Evolutionary conservation across 2,113 vertebrate genomes (phyloP).

Genomic region (Callocephalon fimbriatum): DNA sequence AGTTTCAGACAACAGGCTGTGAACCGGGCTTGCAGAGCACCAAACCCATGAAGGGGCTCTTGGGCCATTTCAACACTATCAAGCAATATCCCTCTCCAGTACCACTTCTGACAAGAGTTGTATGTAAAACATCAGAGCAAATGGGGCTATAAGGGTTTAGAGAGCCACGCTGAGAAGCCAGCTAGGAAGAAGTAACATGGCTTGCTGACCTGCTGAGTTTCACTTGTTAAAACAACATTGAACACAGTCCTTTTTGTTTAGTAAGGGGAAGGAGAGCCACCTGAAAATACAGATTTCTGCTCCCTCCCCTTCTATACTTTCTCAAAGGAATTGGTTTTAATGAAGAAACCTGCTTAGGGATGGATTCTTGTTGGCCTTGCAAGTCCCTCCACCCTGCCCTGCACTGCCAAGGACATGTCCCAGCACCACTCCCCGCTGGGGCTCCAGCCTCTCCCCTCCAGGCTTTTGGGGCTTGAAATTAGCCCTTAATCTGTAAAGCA

Average conservation of each 20-base stretch:
- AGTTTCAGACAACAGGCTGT: background rate
- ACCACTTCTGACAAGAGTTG: background rate
- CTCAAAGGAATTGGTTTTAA: background rate
- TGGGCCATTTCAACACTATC: background rate
- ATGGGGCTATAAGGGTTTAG: background rate
- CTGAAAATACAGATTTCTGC: background rate
- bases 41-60: background rate
- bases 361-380: background rate
- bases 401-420: background rate
- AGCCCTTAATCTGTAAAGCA: background rate
- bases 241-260: background rate
- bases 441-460: background rate
- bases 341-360: background rate
- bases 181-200: background rate
- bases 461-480: background rate
- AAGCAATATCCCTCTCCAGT: background rate
- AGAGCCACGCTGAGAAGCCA: background rate
- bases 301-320: background rate
- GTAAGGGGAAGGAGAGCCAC: background rate
- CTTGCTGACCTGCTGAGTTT: background rate
- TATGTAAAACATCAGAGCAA: background rate
- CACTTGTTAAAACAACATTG: background rate
- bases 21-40: background rate
- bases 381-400: background rate
- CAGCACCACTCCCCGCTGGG: fast-evolving